Base-by-base conservation (phyloP, 2,113 vertebrate genomes). In the Salvelinus fontinalis region DNA sequence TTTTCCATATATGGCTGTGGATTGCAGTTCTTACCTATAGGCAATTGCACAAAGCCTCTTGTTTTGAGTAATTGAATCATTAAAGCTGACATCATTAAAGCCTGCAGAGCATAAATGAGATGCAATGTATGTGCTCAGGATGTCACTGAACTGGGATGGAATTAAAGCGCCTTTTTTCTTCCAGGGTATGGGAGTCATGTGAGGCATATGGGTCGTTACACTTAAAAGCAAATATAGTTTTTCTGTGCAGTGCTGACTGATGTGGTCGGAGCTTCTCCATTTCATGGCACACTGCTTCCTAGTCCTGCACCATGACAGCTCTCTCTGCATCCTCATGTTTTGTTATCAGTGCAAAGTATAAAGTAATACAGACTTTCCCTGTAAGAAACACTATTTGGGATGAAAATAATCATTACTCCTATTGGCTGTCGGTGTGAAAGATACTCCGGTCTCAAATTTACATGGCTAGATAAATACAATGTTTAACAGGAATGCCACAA, bases 191-290 rank as follows among this genome's bases (percentile, higher is more conserved):
- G 66, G 71, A 69, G 70, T 67, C 54, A 44, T 57, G 64, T 16
- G 34, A 73, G 75, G 72, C 71, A 44, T 81, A 71, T 44, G 77
- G 70, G 66, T 79, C 71, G 79, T 74, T 76, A 71, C 34, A 48
- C 75, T 67, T 67, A 73, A 74, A 76, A 57, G 54, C 18, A 57
- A 81, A 60, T 77, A 78, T 81, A 81, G 73, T 78, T 64, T 77
- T 77, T 81, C 65, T 79, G 49, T 59, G 39, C 67, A 27, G 73
- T 20, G 9, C 20, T 75, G 75, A 73, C 31, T 67, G 79, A 81
- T 81, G 67, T 54, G 75, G 13, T 27, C 9, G 11, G 59, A 11
- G 22, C 51, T 64, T 16, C 74, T 67, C 73, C 49, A 44, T 71
- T 74, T 77, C 77, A 77, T 59, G 67, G 67, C 77, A 71, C 71